Evolutionary conservation across 2,797 vertebrate species (phyloP).

Genomic region (Natrix natrix): DNA sequence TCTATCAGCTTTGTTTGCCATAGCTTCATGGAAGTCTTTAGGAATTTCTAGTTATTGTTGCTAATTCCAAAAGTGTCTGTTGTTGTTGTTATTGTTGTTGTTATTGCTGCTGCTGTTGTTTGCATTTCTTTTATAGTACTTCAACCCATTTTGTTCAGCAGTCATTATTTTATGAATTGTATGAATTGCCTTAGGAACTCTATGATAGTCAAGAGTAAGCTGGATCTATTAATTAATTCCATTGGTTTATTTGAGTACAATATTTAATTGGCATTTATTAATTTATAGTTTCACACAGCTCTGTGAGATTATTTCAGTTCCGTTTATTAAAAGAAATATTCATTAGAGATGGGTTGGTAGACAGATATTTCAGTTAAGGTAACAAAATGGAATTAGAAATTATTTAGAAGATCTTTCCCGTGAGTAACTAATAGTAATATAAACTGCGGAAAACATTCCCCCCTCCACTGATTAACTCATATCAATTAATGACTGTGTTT

Average conservation of each 20-base stretch:
- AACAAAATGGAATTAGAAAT: background rate
- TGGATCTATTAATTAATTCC: background rate
- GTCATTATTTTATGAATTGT: background rate
- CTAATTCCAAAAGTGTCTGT: too few species aligned
- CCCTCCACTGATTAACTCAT: slow-evolving; percentile 16
- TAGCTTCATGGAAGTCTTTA: too few species aligned
- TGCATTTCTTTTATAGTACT: background rate
- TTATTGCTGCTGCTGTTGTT: too few species aligned
- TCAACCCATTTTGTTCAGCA: background rate
- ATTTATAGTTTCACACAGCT: background rate
- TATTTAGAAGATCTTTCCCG: background rate
- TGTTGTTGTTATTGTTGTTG: too few species aligned
- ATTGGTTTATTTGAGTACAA: background rate
- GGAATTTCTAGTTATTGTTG: too few species aligned
- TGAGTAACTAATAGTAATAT: background rate
- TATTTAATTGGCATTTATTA: background rate
- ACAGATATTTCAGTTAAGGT: background rate
- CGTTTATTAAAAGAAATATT: background rate
- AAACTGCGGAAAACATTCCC: background rate
- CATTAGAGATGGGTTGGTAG: background rate
- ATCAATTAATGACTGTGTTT: background rate
- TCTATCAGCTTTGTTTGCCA: too few species aligned
- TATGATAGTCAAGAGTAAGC: background rate
- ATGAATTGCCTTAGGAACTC: background rate
- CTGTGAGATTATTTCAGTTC: background rate